Evolutionary conservation across 2,888 invertebrate genomes (phyloP).

Genomic region (Dusona sp.): DNA sequence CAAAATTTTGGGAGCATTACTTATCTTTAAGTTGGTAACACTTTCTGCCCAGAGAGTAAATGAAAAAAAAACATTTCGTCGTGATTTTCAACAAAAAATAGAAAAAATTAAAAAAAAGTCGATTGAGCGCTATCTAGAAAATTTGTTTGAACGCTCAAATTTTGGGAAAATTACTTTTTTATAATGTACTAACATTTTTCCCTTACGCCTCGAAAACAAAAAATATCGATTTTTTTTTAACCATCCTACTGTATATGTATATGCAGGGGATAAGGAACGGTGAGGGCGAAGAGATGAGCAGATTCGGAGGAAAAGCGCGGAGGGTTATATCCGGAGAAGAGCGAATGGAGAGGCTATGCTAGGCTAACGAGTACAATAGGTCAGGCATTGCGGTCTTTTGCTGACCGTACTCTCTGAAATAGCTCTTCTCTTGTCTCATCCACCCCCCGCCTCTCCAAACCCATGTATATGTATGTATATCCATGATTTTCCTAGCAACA

Average conservation of each 20-base stretch:
- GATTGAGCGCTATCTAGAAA: too few species aligned
- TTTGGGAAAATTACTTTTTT: too few species aligned
- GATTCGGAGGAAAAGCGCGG: slow-evolving; percentile 64
- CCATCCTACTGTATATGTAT: neutral
- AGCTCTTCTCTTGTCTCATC: slow-evolving; percentile 58
- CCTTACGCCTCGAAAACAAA: too few species aligned
- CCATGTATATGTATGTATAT: neutral
- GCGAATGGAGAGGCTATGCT: slow-evolving; percentile 68
- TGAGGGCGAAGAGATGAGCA: slow-evolving; percentile 37
- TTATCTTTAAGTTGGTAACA: too few species aligned
- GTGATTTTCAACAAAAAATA: too few species aligned
- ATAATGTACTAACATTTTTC: too few species aligned
- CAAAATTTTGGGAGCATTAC: too few species aligned
- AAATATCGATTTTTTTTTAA: too few species aligned
- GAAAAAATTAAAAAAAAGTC: too few species aligned
- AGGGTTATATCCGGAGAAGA: slow-evolving; percentile 60
- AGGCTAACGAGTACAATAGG: slow-evolving; percentile 79
- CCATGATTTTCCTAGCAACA: neutral
- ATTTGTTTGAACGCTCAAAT: too few species aligned
- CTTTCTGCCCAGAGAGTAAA: too few species aligned
- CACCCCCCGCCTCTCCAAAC: neutral
- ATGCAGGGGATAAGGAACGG: slow-evolving; percentile 8
- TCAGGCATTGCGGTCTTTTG: slow-evolving; percentile 79
- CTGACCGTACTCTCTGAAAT: slow-evolving; percentile 76
- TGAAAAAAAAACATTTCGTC: too few species aligned